Evolutionary conservation across 2,888 invertebrate species (phyloP).

Genomic region (Margaritifera margaritifera): DNA sequence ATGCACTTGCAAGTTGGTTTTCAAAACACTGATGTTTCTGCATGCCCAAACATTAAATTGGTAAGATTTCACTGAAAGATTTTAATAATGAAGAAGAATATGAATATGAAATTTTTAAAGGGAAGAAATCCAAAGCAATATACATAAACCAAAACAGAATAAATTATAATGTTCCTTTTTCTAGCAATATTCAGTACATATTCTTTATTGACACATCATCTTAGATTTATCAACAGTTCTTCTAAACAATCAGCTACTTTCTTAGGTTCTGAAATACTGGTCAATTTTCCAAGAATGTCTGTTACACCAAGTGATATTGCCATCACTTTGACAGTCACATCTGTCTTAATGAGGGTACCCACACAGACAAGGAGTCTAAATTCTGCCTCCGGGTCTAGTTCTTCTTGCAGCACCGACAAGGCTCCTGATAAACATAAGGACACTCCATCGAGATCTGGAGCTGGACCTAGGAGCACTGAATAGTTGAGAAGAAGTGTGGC

Average conservation of each 20-base stretch:
- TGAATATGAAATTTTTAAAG: too few species aligned
- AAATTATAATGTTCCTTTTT: too few species aligned
- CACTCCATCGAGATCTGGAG: slow-evolving; percentile 58
- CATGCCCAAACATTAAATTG: too few species aligned
- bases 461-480: slow-evolving; percentile 75
- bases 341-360: slow-evolving; percentile 79
- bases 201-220: too few species aligned
- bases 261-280: slow-evolving; percentile 46
- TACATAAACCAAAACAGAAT: too few species aligned
- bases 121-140: too few species aligned
- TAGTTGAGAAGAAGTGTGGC: slow-evolving; percentile 84
- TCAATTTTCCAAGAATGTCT: slow-evolving; percentile 41
- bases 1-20: too few species aligned
- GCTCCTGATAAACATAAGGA: slow-evolving; percentile 56
- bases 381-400: slow-evolving; percentile 81
- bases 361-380: slow-evolving; percentile 85
- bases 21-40: too few species aligned
- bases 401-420: slow-evolving; percentile 64
- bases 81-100: too few species aligned
- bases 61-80: too few species aligned
- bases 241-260: slow-evolving; percentile 45
- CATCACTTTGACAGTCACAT: slow-evolving; percentile 58
- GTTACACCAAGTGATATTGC: slow-evolving; percentile 63
- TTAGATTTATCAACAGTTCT: too few species aligned
- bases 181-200: too few species aligned